These are phyloP conservation scores for Heliconius cydno DNA, from an alignment of 2,888 invertebrate genomes.

Conservation along the genomic window DNA sequence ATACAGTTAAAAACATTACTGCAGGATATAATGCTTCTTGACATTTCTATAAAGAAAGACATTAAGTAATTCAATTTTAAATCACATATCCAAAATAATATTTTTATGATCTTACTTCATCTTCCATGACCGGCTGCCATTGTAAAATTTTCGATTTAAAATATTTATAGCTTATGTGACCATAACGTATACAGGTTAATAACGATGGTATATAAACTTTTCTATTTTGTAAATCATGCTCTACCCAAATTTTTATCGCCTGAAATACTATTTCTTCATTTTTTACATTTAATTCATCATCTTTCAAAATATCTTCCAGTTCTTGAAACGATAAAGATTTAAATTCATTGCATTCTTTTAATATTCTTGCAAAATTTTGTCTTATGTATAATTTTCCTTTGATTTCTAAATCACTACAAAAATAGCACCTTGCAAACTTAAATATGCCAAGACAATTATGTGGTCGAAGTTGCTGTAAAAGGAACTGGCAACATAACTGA, in stretches of 20 bases:
- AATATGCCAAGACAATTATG: slow-evolving; percentile 89
- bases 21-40: slow-evolving; percentile 82
- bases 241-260: slow-evolving; percentile 88
- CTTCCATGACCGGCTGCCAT: slow-evolving; percentile 81
- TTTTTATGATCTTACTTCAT: slow-evolving; percentile 65
- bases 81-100: not conserved
- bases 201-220: slow-evolving; percentile 83
- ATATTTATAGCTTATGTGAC: slow-evolving; percentile 84
- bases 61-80: not conserved
- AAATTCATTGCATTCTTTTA: slow-evolving; percentile 86
- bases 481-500: slow-evolving; percentile 86
- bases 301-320: slow-evolving; percentile 85
- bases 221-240: slow-evolving; percentile 82
- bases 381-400: slow-evolving; percentile 84
- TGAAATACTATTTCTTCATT: slow-evolving; percentile 90
- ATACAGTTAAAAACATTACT: slow-evolving; percentile 78
- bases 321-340: slow-evolving; percentile 84
- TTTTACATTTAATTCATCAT: slow-evolving; percentile 88
- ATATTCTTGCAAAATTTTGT: slow-evolving; percentile 84
- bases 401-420: slow-evolving; percentile 86
- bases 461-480: slow-evolving; percentile 85
- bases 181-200: slow-evolving; percentile 86
- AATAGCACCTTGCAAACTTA: slow-evolving; percentile 87
- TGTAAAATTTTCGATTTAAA: slow-evolving; percentile 82
- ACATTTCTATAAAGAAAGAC: slow-evolving; percentile 70